Conservation (phyloP, 2,888 invertebrate genomes). For the Drosophila paucipuncta region DNA sequence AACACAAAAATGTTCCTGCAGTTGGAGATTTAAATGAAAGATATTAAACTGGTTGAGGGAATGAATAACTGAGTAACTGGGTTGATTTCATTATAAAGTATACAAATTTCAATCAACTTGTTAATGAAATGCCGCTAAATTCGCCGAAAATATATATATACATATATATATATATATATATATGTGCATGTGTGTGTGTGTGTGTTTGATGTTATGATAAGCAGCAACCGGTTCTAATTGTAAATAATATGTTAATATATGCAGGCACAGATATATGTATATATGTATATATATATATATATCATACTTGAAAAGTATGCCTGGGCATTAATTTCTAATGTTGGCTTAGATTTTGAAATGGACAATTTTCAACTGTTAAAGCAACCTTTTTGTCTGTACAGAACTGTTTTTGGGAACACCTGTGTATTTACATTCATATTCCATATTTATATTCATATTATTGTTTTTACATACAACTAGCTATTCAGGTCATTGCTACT, state of each 20-base stretch:
- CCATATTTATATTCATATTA: background rate
- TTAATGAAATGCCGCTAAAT: slow-evolving; percentile 38
- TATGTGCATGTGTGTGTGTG: background rate
- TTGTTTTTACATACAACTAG: background rate
- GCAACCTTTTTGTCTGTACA: background rate
- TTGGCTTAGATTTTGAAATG: background rate
- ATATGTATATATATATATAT: too few species aligned
- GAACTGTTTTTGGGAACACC: background rate
- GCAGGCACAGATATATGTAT: background rate
- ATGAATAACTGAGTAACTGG: slow-evolving; percentile 17
- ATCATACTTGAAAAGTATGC: background rate
- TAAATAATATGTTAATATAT: slow-evolving; percentile 4
- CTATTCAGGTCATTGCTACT: slow-evolving; percentile 37
- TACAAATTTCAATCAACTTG: slow-evolving; percentile 66
- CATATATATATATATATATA: background rate
- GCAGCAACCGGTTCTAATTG: slow-evolving; percentile 36
- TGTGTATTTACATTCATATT: background rate
- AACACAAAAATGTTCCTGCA: slow-evolving; percentile 11
- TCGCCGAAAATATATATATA: background rate
- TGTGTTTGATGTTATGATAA: slow-evolving; percentile 30
- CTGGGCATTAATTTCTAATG: background rate
- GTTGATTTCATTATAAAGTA: slow-evolving; percentile 31
- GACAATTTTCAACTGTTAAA: background rate
- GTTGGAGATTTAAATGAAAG: slow-evolving; percentile 37
- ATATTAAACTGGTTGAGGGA: slow-evolving; percentile 61